These are phyloP conservation scores for Sebastes cheni DNA, from an alignment of 2,797 vertebrate species.

Conservation along the genomic window DNA sequence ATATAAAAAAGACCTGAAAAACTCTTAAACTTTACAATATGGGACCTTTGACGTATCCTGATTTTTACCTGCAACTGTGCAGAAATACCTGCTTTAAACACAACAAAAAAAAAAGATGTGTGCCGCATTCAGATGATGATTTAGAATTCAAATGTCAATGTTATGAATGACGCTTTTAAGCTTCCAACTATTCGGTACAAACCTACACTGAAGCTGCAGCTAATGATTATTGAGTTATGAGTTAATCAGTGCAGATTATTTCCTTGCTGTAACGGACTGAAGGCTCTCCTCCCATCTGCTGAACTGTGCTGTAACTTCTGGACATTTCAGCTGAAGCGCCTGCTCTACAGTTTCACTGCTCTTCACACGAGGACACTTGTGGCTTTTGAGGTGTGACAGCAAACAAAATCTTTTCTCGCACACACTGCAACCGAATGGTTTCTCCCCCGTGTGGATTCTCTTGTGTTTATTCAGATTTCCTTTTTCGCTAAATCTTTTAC, in stretches of 20 bases:
- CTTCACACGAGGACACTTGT: conserved; percentile 2
- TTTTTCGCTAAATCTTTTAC: conserved; percentile 19
- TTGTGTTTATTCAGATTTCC: conserved; percentile 20
- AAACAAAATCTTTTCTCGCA: conserved; percentile 10
- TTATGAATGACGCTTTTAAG: background rate
- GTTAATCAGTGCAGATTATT: too few relatives aligned
- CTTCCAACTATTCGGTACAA: background rate
- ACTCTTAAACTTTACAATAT: too few relatives aligned
- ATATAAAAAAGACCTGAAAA: too few relatives aligned
- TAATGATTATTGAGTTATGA: too few relatives aligned
- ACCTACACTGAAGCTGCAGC: too few relatives aligned
- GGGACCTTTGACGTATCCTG: background rate
- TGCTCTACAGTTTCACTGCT: background rate
- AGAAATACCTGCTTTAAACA: background rate
- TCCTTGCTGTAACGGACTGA: too few relatives aligned
- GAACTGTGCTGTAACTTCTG: background rate
- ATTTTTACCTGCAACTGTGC: background rate
- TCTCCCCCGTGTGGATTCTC: conserved; percentile 15
- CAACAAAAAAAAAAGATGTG: background rate
- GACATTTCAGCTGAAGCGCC: background rate
- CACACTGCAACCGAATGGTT: background rate
- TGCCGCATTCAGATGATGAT: background rate
- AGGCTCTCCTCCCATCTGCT: too few relatives aligned
- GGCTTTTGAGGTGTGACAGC: conserved; percentile 11
- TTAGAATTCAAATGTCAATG: background rate